phyloP scores from a whole-genome alignment of 2,888 invertebrate species.

The Limnephilus auricula region DNA sequence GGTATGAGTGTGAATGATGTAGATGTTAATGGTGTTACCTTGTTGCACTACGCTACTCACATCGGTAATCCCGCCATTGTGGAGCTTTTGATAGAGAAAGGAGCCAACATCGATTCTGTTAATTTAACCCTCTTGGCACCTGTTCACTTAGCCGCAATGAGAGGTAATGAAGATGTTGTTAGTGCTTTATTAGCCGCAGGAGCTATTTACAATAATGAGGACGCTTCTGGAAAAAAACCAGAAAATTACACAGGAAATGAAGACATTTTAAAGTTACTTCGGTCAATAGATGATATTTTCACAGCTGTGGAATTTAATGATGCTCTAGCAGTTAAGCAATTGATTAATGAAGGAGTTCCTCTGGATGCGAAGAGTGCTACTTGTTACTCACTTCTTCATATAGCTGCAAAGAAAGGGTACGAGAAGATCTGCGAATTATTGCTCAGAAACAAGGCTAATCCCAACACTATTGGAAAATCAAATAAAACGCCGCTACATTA shows the following conservation, averaged over 20 bases:
- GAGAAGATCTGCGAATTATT: not conserved
- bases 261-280: not conserved
- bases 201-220: constrained; percentile 2
- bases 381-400: constrained; percentile 16
- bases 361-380: not conserved
- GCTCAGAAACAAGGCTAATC: constrained; percentile 27
- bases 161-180: not conserved
- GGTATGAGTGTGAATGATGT: constrained; percentile 5
- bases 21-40: not conserved
- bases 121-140: not conserved
- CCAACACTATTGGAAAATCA: not conserved
- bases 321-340: not conserved
- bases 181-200: not conserved
- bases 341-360: not conserved
- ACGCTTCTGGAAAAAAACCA: not conserved
- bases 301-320: not conserved
- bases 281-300: not conserved
- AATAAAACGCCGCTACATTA: constrained; percentile 10
- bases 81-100: not conserved
- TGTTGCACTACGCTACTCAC: constrained; percentile 19
- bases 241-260: not conserved
- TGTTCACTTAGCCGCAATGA: constrained; percentile 2
- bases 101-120: not conserved
- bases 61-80: not conserved
- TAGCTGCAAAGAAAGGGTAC: not conserved